phyloP scores from a whole-genome alignment of 2,113 vertebrate species.

The Oenanthe melanoleuca region DNA sequence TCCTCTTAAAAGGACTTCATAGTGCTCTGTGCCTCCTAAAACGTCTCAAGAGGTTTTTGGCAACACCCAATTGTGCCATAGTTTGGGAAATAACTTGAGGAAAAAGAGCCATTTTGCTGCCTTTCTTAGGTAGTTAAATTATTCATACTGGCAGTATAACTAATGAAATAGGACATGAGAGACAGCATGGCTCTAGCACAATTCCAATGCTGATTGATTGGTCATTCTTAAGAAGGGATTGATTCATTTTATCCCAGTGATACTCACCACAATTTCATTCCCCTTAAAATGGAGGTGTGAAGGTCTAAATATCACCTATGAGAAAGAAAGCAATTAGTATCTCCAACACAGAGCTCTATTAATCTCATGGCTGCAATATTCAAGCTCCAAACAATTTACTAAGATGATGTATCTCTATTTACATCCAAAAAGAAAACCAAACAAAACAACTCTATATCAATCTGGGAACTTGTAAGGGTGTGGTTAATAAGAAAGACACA shows the following conservation, averaged over 20 bases:
- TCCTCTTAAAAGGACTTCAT: background rate
- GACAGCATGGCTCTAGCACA: background rate
- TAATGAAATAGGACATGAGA: slow-evolving; percentile 20
- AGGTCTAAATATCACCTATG: background rate
- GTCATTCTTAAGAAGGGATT: background rate
- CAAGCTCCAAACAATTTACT: slow-evolving; percentile 28
- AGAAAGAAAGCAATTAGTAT: slow-evolving; percentile 7
- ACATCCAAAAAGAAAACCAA: background rate
- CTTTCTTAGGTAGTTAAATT: background rate
- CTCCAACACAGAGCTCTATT: background rate
- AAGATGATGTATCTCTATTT: slow-evolving; percentile 3
- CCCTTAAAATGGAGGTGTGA: slow-evolving; percentile 1
- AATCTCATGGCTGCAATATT: background rate
- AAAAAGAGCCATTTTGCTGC: background rate
- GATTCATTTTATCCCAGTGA: background rate
- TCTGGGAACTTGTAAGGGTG: background rate
- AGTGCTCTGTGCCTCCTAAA: background rate
- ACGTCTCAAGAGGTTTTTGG: background rate
- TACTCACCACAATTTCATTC: background rate
- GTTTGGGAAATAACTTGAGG: background rate
- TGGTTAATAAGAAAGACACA: slow-evolving; percentile 23
- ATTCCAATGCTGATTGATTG: slow-evolving; percentile 6
- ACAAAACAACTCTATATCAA: background rate
- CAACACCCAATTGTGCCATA: background rate
- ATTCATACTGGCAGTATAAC: background rate